These are phyloP conservation scores for Urosaurus nigricauda DNA, from an alignment of 2,797 vertebrate species.

Conservation along the genomic window DNA sequence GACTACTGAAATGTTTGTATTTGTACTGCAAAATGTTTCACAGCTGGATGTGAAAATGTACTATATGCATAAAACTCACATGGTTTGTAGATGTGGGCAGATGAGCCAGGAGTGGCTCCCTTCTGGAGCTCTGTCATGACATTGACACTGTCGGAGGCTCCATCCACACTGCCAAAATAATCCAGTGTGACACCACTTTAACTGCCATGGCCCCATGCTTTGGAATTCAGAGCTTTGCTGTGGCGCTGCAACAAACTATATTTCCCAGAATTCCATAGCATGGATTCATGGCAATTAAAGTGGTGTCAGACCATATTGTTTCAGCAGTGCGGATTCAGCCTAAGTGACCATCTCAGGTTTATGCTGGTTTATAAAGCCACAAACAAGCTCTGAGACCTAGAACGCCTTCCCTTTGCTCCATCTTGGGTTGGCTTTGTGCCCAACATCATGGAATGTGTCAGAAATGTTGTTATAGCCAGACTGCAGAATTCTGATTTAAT, in stretches of 20 bases:
- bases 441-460: background rate
- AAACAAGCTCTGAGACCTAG: background rate
- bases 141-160: background rate
- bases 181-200: too few relatives aligned
- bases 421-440: background rate
- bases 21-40: background rate
- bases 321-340: too few relatives aligned
- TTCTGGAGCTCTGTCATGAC: background rate
- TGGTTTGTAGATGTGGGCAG: background rate
- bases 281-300: too few relatives aligned
- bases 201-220: too few relatives aligned
- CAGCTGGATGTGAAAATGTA: background rate
- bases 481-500: background rate
- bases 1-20: too few relatives aligned
- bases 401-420: background rate
- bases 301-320: too few relatives aligned
- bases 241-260: too few relatives aligned
- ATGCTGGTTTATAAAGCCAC: background rate
- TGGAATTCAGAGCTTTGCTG: too few relatives aligned
- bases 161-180: too few relatives aligned
- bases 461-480: background rate
- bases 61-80: background rate
- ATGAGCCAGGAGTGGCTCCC: background rate
- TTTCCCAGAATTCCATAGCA: too few relatives aligned
- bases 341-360: background rate